Conservation (phyloP, 2,797 vertebrate species). For the Brachyalestes nurse region DNA sequence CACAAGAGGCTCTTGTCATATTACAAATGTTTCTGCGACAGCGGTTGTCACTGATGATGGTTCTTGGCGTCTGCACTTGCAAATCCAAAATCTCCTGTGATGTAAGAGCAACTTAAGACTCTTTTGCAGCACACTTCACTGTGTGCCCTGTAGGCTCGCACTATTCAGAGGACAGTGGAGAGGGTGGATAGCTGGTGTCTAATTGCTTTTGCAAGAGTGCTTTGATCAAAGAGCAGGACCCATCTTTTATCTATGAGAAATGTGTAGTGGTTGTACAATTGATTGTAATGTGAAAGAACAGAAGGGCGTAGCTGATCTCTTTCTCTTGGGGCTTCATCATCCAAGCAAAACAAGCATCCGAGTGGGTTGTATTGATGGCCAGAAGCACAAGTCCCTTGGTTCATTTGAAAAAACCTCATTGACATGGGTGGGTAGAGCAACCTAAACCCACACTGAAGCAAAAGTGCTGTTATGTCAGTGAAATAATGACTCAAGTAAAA, state of each 20-base stretch:
- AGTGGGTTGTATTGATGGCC: slow-evolving; percentile 2
- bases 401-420: background rate
- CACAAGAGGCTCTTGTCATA: slow-evolving; percentile 25
- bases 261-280: slow-evolving; percentile 46
- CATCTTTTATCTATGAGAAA: slow-evolving; percentile 46
- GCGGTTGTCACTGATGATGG: slow-evolving; percentile 31
- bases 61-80: slow-evolving; percentile 24
- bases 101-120: slow-evolving; percentile 31
- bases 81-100: slow-evolving; percentile 32
- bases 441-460: background rate
- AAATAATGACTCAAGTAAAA: background rate
- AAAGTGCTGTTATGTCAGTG: background rate
- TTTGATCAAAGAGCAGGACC: slow-evolving; percentile 56
- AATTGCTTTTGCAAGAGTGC: slow-evolving; percentile 44
- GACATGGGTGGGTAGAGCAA: background rate
- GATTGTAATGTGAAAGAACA: slow-evolving; percentile 35
- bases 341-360: background rate
- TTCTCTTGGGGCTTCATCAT: background rate
- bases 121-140: slow-evolving; percentile 26
- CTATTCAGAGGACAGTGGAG: slow-evolving; percentile 25
- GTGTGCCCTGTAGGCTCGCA: slow-evolving; percentile 26
- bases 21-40: slow-evolving; percentile 31
- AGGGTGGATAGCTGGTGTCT: slow-evolving; percentile 39
- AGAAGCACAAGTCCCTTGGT: background rate
- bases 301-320: slow-evolving; percentile 30